Evolutionary conservation across 2,797 vertebrate genomes (phyloP).

Genomic region (Melanotaenia maccullochi): DNA sequence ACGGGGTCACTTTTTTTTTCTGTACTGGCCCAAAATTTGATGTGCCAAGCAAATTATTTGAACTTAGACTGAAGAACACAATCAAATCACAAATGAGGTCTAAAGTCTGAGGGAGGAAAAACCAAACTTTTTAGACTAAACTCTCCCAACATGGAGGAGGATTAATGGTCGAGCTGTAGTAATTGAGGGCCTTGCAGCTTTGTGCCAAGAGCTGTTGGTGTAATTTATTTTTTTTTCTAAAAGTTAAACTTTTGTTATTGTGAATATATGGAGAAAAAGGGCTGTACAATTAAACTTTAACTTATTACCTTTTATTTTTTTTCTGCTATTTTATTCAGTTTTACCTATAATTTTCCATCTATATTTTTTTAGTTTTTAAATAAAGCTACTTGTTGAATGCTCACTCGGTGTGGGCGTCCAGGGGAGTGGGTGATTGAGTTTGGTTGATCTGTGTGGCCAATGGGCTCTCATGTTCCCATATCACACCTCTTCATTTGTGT

Average conservation of each 20-base stretch:
- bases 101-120: background rate
- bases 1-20: background rate
- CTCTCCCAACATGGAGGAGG: conserved; percentile 29
- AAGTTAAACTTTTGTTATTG: conserved; percentile 12
- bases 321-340: conserved; percentile 28
- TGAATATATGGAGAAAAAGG: conserved; percentile 43
- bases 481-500: background rate
- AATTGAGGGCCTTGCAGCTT: conserved; percentile 25
- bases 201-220: conserved; percentile 18
- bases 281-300: conserved; percentile 14
- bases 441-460: conserved; percentile 8
- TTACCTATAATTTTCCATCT: background rate
- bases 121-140: conserved; percentile 29
- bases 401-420: background rate
- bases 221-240: conserved; percentile 31
- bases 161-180: conserved; percentile 56
- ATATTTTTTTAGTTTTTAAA: background rate
- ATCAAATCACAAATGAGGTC: background rate
- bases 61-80: background rate
- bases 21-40: background rate
- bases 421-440: background rate
- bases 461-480: background rate
- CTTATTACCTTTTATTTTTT: conserved; percentile 11
- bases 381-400: background rate
- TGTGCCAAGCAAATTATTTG: background rate